Conservation (phyloP, 1,140 invertebrate genomes). For the Archivesica marissinica region DNA sequence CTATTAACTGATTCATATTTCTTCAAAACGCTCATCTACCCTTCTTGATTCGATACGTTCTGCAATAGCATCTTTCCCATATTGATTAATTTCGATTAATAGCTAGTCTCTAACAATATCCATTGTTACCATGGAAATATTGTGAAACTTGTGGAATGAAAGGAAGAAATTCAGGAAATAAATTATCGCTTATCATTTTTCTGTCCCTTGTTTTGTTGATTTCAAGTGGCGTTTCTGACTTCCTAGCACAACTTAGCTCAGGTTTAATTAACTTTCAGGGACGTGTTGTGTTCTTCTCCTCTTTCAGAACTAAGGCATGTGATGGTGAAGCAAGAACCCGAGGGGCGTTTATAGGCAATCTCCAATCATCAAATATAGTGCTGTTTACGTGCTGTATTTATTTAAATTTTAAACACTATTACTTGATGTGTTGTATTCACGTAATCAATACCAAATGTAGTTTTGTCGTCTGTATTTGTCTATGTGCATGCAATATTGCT, state of each 20-base stretch:
- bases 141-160: neutral
- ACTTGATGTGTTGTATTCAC: neutral
- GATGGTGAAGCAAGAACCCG: neutral
- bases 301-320: neutral
- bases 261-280: neutral
- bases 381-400: neutral
- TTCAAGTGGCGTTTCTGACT: neutral
- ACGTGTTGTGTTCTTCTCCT: neutral
- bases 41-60: neutral
- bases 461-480: neutral
- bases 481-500: no score
- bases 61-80: neutral
- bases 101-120: conserved; percentile 1
- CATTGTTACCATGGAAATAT: conserved; percentile 27
- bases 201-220: neutral
- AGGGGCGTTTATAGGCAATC: neutral
- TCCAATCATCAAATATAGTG: neutral
- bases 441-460: neutral
- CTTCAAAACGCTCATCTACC: neutral
- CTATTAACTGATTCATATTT: neutral
- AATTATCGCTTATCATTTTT: conserved; percentile 3
- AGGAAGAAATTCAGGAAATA: neutral
- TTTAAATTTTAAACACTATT: neutral
- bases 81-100: neutral
- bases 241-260: no score